Conservation (phyloP, 2,888 invertebrate genomes). For the Drosophila percnosoma region DNA sequence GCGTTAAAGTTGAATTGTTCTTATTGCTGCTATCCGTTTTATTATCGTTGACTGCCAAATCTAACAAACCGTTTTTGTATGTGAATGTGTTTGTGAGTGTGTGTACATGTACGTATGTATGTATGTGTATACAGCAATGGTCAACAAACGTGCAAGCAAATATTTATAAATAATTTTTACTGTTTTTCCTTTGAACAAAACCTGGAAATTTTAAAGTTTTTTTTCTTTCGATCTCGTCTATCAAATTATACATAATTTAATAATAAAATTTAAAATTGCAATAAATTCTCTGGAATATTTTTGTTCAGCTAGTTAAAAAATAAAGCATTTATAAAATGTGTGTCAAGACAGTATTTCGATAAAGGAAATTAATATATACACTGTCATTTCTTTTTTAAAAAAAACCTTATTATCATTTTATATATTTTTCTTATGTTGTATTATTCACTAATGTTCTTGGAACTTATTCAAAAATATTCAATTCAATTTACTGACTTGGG, state of each 20-base stretch:
- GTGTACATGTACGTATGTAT: neutral
- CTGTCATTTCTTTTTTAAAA: neutral
- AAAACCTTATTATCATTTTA: neutral
- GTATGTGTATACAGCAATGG: neutral
- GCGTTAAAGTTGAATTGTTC: constrained; percentile 31
- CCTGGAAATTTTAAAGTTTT: neutral
- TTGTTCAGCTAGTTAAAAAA: neutral
- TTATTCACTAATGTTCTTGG: neutral
- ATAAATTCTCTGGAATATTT: neutral
- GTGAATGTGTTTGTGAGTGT: neutral
- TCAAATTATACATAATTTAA: neutral
- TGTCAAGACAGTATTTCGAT: neutral
- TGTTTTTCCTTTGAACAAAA: neutral
- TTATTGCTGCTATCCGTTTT: constrained; percentile 19
- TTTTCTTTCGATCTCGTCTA: neutral
- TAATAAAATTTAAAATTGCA: neutral
- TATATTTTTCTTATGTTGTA: neutral
- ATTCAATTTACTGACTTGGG: neutral
- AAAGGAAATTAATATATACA: neutral
- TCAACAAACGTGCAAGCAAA: neutral
- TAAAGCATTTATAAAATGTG: neutral
- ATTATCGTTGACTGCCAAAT: constrained; percentile 7
- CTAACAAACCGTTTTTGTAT: constrained; percentile 1
- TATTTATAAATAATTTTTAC: neutral
- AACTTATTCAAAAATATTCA: neutral